These are phyloP conservation scores for Motacilla alba DNA, from an alignment of 2,113 vertebrate species.

Conservation along the genomic window DNA sequence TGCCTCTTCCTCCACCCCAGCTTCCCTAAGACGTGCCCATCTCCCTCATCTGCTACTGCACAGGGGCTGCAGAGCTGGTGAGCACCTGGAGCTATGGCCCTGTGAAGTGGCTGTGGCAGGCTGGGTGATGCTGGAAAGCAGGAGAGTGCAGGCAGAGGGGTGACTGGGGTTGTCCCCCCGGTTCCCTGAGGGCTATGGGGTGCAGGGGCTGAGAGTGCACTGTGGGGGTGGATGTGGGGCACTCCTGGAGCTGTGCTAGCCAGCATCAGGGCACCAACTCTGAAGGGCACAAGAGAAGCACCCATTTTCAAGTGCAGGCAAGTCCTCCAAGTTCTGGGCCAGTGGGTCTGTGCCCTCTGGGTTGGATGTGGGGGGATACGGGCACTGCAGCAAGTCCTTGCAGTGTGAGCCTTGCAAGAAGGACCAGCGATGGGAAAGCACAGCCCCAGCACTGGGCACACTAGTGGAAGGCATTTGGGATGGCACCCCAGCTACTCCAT, in stretches of 20 bases:
- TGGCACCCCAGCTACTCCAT: fast-evolving
- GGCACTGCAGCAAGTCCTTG: background rate
- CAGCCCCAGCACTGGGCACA: background rate
- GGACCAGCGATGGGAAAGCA: fast-evolving
- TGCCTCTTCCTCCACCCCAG: background rate
- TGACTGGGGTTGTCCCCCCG: fast-evolving
- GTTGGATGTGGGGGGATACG: background rate
- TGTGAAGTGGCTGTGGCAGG: background rate
- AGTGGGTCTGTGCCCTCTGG: background rate
- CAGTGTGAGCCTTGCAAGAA: background rate
- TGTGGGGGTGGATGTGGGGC: no score
- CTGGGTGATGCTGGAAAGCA: background rate
- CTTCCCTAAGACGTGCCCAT: background rate
- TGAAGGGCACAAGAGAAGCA: background rate
- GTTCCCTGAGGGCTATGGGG: background rate
- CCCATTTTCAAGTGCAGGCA: fast-evolving
- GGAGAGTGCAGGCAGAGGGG: background rate
- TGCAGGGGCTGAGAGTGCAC: fast-evolving
- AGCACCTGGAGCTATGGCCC: background rate
- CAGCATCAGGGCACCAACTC: background rate
- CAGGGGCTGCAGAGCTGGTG: background rate
- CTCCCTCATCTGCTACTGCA: fast-evolving
- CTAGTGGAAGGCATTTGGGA: background rate
- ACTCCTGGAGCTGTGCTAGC: background rate
- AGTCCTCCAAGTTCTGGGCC: background rate